These are phyloP conservation scores for Prunella fulvescens DNA, from an alignment of 2,113 vertebrate genomes.

Conservation along the genomic window DNA sequence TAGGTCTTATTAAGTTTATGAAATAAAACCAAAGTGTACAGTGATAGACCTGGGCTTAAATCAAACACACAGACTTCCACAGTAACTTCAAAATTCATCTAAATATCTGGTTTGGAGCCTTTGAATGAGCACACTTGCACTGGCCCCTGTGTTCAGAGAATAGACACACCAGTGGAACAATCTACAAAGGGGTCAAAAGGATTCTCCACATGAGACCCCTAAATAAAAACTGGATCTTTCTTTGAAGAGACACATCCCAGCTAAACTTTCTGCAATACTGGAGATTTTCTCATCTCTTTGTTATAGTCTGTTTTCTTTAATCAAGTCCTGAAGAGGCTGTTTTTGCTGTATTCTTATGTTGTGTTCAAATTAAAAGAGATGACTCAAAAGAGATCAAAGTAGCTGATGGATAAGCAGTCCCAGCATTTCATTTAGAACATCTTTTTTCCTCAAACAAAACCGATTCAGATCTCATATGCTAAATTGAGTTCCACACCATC, in stretches of 20 bases:
- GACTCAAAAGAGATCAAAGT: slow-evolving; percentile 47
- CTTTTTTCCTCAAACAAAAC: slow-evolving; percentile 6
- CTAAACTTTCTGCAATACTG: not conserved
- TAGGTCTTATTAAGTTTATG: not conserved
- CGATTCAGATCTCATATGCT: not conserved
- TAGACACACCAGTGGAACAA: not conserved
- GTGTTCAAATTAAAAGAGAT: slow-evolving; percentile 13
- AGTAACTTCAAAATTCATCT: not conserved
- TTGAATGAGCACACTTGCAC: not conserved
- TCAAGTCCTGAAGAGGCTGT: not conserved
- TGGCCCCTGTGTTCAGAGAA: not conserved
- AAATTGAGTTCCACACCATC: not conserved
- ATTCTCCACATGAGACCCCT: not conserved
- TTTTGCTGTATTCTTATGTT: not conserved
- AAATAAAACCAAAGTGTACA: not conserved
- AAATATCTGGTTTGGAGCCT: not conserved
- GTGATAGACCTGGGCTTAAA: not conserved
- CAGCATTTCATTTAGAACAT: not conserved
- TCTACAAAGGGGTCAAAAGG: not conserved
- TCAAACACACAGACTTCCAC: not conserved
- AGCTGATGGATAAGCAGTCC: not conserved
- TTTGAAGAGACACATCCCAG: not conserved
- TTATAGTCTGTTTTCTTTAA: slow-evolving; percentile 1
- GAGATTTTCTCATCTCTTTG: not conserved
- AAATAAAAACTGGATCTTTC: not conserved